Evolutionary conservation across 1,140 invertebrate genomes (phyloP), one percentile per base, ranked within the genome.

Genomic region (Choristoneura fumiferana): DNA sequence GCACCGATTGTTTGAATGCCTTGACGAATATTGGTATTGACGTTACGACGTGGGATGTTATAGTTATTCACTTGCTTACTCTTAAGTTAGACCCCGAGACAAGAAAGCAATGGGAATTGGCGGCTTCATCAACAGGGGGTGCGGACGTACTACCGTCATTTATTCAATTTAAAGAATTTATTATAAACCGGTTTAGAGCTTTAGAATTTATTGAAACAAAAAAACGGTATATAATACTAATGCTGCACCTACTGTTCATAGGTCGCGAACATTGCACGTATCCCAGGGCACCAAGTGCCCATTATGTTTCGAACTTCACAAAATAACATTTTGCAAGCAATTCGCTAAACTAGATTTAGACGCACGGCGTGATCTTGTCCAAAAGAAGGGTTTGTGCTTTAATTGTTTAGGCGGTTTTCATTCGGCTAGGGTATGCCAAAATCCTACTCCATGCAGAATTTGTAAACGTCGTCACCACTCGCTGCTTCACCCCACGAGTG

Each of bases 391-490:
- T n/a, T n/a, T n/a, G n/a, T n/a, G n/a, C n/a, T n/a, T n/a, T n/a
- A n/a, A 34, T 12, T 58, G 56, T 37, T 37, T 58, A 8, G 40
- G 22, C 4, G 9, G 22, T 9, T 45, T 45, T 10, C 56, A 58
- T 15, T 36, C 40, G 1, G 56, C 43, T 1, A 58, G 49, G 33
- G 10, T 12, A 10, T 58, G 56, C 34, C 22, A 37, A 17, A 36
- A 4, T 10, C 15, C 5, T 12, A 33, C 10, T 6, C 29, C 8
- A 36, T 58, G 56, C 22, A 10, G 33, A 10, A 45, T 58, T 8
- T 58, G 56, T 43, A 58, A 58, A 36, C 22, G 34, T 13, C 29
- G 43, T 8, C 56, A 58, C 14, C 40, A 45, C 15, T 45, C 40
- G 10, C 18, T 45, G 13, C 40, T 45, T 45, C 40, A 43, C 14